Conservation (phyloP, 2,888 invertebrate genomes). For the Calameuta pallipes region DNA sequence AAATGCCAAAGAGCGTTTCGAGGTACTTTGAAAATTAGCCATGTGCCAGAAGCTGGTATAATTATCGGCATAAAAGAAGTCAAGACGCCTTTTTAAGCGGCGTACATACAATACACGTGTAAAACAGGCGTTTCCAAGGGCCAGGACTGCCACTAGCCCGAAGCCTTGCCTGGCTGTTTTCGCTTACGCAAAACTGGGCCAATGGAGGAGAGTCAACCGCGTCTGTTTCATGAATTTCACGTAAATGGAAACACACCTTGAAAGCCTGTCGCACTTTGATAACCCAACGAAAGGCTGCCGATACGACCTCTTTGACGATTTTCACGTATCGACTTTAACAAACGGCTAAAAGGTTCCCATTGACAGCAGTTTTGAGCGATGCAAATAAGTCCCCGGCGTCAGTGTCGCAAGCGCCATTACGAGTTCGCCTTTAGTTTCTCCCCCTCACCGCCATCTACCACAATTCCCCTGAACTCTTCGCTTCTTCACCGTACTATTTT, state of each 20-base stretch:
- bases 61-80: background rate
- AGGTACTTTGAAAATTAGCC: too few species aligned
- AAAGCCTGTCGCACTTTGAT: background rate
- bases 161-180: constrained; percentile 28
- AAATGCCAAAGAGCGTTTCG: too few species aligned
- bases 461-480: background rate
- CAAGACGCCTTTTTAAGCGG: background rate
- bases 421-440: background rate
- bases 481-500: constrained; percentile 17
- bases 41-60: background rate
- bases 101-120: background rate
- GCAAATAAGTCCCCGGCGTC: background rate
- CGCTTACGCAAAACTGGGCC: constrained; percentile 19
- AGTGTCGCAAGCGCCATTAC: background rate
- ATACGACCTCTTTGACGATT: background rate
- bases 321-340: background rate
- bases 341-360: background rate
- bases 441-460: background rate
- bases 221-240: constrained; percentile 46
- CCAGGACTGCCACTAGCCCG: background rate
- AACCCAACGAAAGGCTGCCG: background rate
- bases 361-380: background rate
- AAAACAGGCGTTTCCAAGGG: background rate
- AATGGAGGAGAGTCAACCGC: constrained; percentile 7
- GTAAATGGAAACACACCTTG: constrained; percentile 20